Base-by-base conservation (phyloP, 2,113 vertebrate species). In the Alectura lathami region DNA sequence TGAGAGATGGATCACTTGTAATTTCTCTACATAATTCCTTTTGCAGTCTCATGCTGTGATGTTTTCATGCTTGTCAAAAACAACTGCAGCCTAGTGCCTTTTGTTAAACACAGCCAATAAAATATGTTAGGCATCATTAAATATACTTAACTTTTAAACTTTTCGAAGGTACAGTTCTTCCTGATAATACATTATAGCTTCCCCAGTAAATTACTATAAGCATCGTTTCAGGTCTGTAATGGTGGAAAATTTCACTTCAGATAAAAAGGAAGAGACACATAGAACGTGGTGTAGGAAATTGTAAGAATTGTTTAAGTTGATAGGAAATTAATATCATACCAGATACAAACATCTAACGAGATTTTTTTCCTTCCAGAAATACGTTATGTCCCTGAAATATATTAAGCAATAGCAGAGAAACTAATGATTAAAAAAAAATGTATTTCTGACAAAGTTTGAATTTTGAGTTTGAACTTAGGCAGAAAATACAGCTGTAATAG, bases 41-140 rank as follows among this genome's bases (percentile, higher is more conserved):
- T 98, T 98, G 98, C 98, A 98, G 98, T 98, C 98, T 98, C 98
- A 98, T 78, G 98, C 98, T 98, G 98, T 98, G 98, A 98, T 98
- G 98, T 98, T 98, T 98, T 98, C 98, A 98, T 98, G 98, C 98
- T 98, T 98, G 98, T 98, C 98, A 98, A 98, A 98, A 98, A 98
- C 98, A 98, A 98, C 98, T 98, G 98, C 98, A 97, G 98, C 98
- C 98, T 98, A 97, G 98, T 97, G 98, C 98, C 98, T 98, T 98
- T 98, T 98, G 98, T 98, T 98, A 98, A 98, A 98, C 98, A 98
- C 98, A 97, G 97, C 97, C 98, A 98, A 98, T 98, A 98, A 98
- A 98, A 98, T 98, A 98, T 91, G 98, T 98, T 98, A 98, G 98
- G 98, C 98, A 98, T 98, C 98, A 98, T 98, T 98, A 98, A 98